Evolutionary conservation across 2,797 vertebrate species (phyloP), one percentile per base, ranked within the genome.

Genomic region (Sebastes paucispinis): DNA sequence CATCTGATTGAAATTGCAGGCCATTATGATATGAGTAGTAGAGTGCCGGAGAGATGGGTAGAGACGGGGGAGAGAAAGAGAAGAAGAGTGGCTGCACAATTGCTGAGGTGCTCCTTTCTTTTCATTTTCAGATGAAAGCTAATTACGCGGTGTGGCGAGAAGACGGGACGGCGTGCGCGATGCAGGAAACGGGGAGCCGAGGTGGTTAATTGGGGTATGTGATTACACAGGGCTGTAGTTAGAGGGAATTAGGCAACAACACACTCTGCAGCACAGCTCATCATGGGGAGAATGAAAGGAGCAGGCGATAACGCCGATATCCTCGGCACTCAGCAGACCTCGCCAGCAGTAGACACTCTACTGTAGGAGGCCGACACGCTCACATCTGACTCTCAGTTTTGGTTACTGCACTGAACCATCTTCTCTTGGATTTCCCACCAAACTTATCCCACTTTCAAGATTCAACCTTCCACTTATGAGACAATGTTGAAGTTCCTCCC

Each of bases 161-260:
- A 97, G 97, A 85, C 60, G 86, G 82, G 88, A 87, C 60, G 83
- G 78, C 79, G 72, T 55, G 86, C 68, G 11, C 55, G 93, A 94
- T 91, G 96, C 96, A 96, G 97, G 97, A 97, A 97, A 96, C 94
- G 93, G 92, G 92, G 96, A 97, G 96, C 96, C 96, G 96, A 94
- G 96, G 95, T 92, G 94, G 96, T 97, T 99, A 99, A 99, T 99
- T 99, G 97, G 97, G 96, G 97, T 97, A 95, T 98, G 97, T 98
- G 98, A 99, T 99, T 99, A 98, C 98, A 97, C 96, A 97, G 97
- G 96, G 97, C 97, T 97, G 97, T 96, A 97, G 97, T 97, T 98
- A 96, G 96, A 95, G 96, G 95, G 97, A 98, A 98, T 98, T 98
- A 98, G 96, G 96, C 97, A 97, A 97, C 96, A 98, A 97, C 97